Evolutionary conservation across 2,888 invertebrate species (phyloP).

Genomic region (Xanthorhoe spadicearia): DNA sequence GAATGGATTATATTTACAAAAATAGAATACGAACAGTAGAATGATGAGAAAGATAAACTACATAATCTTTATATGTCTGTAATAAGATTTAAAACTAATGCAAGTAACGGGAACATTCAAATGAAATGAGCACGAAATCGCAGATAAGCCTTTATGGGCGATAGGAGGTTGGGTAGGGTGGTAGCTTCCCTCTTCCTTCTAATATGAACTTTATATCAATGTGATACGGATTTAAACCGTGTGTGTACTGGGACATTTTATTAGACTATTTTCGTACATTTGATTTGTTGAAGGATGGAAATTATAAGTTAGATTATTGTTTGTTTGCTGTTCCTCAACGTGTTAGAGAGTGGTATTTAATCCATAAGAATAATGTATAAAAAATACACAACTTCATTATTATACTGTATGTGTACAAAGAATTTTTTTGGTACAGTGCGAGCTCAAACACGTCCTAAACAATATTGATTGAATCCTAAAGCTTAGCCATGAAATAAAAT

Average conservation of each 20-base stretch:
- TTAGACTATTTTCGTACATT: constrained; percentile 29
- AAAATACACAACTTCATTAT: background rate
- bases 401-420: too few relatives aligned
- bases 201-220: constrained; percentile 24
- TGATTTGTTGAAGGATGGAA: constrained; percentile 30
- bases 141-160: constrained; percentile 76
- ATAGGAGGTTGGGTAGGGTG: constrained; percentile 55
- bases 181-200: constrained; percentile 40
- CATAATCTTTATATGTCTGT: constrained; percentile 37
- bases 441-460: too few relatives aligned
- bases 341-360: background rate
- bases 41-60: constrained; percentile 6
- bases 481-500: too few relatives aligned
- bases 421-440: too few relatives aligned
- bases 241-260: constrained; percentile 18
- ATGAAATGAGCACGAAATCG: constrained; percentile 81
- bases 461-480: too few relatives aligned
- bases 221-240: constrained; percentile 19
- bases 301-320: constrained; percentile 26
- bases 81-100: constrained; percentile 55
- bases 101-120: constrained; percentile 73
- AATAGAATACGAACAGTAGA: background rate
- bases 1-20: background rate
- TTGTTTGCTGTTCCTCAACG: constrained; percentile 8
- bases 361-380: background rate